Conservation (phyloP, 2,113 vertebrate genomes). For the Megaleporinus macrocephalus region DNA sequence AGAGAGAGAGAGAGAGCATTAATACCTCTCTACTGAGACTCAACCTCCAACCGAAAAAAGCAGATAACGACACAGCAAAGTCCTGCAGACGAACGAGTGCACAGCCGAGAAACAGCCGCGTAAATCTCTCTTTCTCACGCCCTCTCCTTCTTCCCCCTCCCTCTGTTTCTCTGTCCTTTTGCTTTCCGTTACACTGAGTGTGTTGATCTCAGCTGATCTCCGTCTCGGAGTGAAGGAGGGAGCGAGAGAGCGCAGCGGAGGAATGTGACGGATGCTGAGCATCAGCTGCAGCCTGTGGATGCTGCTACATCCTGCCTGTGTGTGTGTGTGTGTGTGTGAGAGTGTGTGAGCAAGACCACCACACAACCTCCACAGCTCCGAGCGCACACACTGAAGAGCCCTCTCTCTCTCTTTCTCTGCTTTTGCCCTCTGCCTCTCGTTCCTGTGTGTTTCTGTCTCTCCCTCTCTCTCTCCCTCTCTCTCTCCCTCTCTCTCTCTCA, state of each 20-base stretch:
- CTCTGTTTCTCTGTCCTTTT: conserved; percentile 18
- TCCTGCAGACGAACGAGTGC: conserved; percentile 27
- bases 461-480: conserved; percentile 54
- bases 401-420: conserved; percentile 4
- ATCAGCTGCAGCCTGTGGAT: conserved; percentile 16
- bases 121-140: background rate
- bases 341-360: conserved; percentile 3
- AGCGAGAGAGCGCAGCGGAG: background rate
- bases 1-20: conserved; percentile 83
- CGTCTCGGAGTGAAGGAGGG: conserved; percentile 10
- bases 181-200: background rate
- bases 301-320: conserved; percentile 18
- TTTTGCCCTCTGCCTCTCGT: conserved; percentile 22
- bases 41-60: conserved; percentile 71
- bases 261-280: conserved; percentile 17
- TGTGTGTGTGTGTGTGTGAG: background rate
- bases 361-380: background rate
- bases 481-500: conserved; percentile 30
- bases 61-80: conserved; percentile 15
- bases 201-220: conserved; percentile 1
- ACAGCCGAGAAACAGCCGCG: background rate
- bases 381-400: conserved; percentile 3
- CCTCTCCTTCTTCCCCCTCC: conserved; percentile 45
- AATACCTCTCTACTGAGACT: conserved; percentile 81
- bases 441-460: conserved; percentile 35